These are phyloP conservation scores for Salminus brasiliensis DNA, from an alignment of 2,113 vertebrate species.

Conservation along the genomic window DNA sequence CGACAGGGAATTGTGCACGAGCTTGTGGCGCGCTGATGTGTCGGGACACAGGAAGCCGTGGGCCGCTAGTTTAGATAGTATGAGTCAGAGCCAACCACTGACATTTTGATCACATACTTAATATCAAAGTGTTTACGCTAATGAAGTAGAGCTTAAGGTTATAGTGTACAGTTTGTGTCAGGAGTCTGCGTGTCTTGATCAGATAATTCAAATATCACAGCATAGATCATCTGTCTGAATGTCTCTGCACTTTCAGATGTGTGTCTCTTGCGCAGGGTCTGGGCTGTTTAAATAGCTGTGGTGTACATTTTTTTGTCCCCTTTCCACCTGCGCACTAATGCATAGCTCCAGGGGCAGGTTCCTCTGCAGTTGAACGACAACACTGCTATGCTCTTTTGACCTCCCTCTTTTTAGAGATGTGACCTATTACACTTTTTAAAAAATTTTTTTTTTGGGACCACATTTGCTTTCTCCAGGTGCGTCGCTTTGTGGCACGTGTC, in stretches of 20 bases:
- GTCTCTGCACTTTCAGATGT: background rate
- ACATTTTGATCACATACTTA: constrained; percentile 37
- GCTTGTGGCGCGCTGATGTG: constrained; percentile 17
- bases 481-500: background rate
- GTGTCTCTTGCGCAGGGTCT: background rate
- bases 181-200: background rate
- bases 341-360: background rate
- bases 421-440: too few relatives aligned
- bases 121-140: background rate
- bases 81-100: constrained; percentile 42
- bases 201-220: constrained; percentile 1
- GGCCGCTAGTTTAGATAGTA: constrained; percentile 28
- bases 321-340: background rate
- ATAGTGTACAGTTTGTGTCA: background rate
- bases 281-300: background rate
- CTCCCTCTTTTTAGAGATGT: background rate
- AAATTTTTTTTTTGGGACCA: background rate
- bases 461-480: background rate
- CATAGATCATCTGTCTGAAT: background rate
- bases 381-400: too few relatives aligned
- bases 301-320: background rate
- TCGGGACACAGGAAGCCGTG: constrained; percentile 40
- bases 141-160: constrained; percentile 9
- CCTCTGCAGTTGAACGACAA: background rate
- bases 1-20: background rate